These are phyloP conservation scores for Bovichtus variegatus DNA, from an alignment of 2,797 vertebrate species.

Conservation along the genomic window DNA sequence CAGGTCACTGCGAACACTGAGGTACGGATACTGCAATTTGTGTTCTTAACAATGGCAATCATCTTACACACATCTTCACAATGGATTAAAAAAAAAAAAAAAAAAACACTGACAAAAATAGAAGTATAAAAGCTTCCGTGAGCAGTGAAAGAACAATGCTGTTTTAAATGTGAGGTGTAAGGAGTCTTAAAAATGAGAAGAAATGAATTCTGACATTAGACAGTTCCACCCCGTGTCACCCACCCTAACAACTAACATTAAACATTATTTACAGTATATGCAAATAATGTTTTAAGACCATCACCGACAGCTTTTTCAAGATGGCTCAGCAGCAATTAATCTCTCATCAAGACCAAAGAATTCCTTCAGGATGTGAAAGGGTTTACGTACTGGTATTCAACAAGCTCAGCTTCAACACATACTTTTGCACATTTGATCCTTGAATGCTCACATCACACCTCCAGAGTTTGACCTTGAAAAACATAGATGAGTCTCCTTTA, in stretches of 20 bases:
- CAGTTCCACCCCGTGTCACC: not conserved
- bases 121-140: not conserved
- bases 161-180: not conserved
- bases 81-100: not conserved
- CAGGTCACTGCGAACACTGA: constrained; percentile 16
- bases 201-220: constrained; percentile 1
- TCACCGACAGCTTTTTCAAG: not conserved
- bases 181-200: not conserved
- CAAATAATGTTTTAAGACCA: not conserved
- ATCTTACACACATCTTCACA: not conserved
- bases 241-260: not conserved
- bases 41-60: constrained; percentile 7
- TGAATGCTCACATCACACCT: not conserved
- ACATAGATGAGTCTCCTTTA: not conserved
- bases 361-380: not conserved
- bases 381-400: not conserved
- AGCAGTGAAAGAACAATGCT: not conserved
- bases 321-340: not conserved
- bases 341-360: not conserved
- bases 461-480: not conserved
- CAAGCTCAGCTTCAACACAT: not conserved
- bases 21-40: constrained; percentile 12
- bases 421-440: not conserved
- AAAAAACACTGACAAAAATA: constrained; percentile 1
- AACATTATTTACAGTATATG: no score